phyloP scores from a whole-genome alignment of 1,140 invertebrate species.

The Diorhabda carinulata region DNA sequence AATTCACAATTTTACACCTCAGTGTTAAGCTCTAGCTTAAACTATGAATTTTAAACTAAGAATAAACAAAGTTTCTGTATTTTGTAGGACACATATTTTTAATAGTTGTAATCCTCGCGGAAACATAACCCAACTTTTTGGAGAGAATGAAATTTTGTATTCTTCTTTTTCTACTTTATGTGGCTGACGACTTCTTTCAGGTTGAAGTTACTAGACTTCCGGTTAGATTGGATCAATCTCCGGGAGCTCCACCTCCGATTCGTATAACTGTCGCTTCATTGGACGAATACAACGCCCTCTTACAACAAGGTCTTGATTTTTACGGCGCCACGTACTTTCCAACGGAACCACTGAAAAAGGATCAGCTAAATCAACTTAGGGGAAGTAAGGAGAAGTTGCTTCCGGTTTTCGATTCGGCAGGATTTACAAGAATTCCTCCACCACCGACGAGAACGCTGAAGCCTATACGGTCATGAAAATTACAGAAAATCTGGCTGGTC shows the following conservation, averaged over 20 bases:
- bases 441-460: conserved; percentile 73
- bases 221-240: conserved; percentile 51
- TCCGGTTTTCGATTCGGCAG: conserved; percentile 77
- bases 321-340: conserved; percentile 82
- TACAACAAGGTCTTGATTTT: conserved; percentile 79
- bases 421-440: conserved; percentile 73
- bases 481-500: conserved; percentile 11
- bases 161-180: no score
- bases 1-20: no score
- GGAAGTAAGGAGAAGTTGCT: conserved; percentile 70
- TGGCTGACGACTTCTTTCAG: conserved; percentile 30
- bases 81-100: no score
- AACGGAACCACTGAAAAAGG: conserved; percentile 65
- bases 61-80: no score
- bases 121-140: no score
- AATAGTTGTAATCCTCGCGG: no score
- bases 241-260: conserved; percentile 56
- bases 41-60: no score
- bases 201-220: conserved; percentile 50
- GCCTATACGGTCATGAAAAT: conserved; percentile 49
- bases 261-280: conserved; percentile 73
- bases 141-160: no score
- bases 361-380: conserved; percentile 52
- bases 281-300: conserved; percentile 72
- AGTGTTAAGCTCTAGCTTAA: no score